Conservation (phyloP, 2,113 vertebrate genomes). For the Microtus oregoni region DNA sequence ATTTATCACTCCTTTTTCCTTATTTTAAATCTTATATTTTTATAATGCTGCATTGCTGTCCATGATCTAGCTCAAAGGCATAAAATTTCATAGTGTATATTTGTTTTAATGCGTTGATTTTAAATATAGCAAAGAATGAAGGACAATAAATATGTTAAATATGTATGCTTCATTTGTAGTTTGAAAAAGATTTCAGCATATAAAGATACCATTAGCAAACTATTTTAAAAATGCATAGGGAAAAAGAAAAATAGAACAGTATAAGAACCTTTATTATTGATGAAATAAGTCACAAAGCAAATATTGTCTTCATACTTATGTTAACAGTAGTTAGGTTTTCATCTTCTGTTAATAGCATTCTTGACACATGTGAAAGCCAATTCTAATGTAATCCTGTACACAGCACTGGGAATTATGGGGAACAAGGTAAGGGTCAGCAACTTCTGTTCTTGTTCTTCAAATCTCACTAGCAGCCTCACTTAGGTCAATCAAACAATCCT, state of each 20-base stretch:
- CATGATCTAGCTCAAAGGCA: background rate
- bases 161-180: background rate
- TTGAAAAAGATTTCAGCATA: background rate
- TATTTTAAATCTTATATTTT: background rate
- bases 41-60: background rate
- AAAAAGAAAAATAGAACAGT: background rate
- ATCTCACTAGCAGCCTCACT: background rate
- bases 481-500: constrained; percentile 17
- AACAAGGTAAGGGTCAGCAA: background rate
- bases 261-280: background rate
- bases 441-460: background rate
- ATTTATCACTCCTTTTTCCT: background rate
- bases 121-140: background rate
- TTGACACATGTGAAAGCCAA: background rate
- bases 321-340: background rate
- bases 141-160: background rate
- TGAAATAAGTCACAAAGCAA: background rate
- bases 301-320: background rate
- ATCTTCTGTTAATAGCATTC: background rate
- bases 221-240: background rate
- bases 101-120: background rate
- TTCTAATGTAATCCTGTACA: background rate
- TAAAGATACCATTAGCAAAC: background rate
- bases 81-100: background rate
- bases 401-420: background rate